phyloP scores from a whole-genome alignment of 2,797 vertebrate species.

The Intellagama lesueurii region DNA sequence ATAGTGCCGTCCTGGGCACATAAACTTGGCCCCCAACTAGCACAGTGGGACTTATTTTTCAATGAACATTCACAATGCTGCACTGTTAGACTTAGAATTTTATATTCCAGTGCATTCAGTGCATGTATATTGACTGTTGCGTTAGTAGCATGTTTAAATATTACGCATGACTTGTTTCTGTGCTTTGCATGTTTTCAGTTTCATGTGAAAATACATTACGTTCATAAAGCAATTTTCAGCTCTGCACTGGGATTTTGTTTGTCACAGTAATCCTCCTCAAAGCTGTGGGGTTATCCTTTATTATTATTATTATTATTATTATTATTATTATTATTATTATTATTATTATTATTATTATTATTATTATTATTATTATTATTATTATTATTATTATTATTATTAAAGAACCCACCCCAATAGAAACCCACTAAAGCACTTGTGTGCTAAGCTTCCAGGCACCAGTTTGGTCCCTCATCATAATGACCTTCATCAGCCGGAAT shows the following conservation, averaged over 20 bases:
- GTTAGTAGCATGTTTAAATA: not conserved
- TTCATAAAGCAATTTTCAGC: constrained; percentile 36
- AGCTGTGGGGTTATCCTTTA: constrained; percentile 1
- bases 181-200: constrained; percentile 30
- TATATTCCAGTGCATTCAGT: not conserved
- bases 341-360: too few species aligned
- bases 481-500: constrained; percentile 42
- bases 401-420: constrained; percentile 11
- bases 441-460: constrained; percentile 45
- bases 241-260: not conserved
- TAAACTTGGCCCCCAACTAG: not conserved
- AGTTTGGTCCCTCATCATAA: constrained; percentile 28
- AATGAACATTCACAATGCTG: not conserved
- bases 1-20: not conserved
- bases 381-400: too few species aligned
- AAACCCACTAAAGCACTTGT: constrained; percentile 12
- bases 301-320: too few species aligned
- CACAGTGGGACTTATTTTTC: not conserved
- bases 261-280: constrained; percentile 27
- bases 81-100: constrained; percentile 17
- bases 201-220: not conserved
- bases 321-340: too few species aligned
- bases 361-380: too few species aligned
- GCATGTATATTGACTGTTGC: not conserved
- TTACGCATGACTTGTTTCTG: not conserved